Percentiles rank a stretch among this genome's conserved stretches.
These are phyloP conservation scores for Octodonta nipae DNA, from an alignment of 2,888 invertebrate species.

Conservation along the genomic window DNA sequence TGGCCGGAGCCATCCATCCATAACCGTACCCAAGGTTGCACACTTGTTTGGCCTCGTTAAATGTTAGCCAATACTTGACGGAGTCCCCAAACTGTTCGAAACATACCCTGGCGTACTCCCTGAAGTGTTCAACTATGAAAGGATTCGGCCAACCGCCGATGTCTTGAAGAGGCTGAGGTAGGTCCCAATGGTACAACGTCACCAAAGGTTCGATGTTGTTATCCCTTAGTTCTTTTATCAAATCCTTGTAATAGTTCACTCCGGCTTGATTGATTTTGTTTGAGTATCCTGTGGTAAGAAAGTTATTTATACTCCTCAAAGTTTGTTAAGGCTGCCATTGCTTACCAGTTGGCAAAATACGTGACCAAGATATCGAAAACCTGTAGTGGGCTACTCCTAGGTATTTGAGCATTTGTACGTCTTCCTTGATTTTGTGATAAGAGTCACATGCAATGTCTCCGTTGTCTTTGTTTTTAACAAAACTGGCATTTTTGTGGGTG, in stretches of 20 bases:
- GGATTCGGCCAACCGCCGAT: constrained; percentile 38
- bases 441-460: constrained; percentile 58
- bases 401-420: constrained; percentile 47
- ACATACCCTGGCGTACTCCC: constrained; percentile 40
- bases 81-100: constrained; percentile 18
- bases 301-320: no score
- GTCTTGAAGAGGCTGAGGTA: constrained; percentile 38
- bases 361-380: constrained; percentile 64
- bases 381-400: constrained; percentile 53
- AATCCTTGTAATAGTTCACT: constrained; percentile 16
- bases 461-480: constrained; percentile 42
- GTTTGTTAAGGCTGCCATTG: no score
- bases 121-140: constrained; percentile 40
- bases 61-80: constrained; percentile 39
- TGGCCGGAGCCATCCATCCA: constrained; percentile 24
- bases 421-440: constrained; percentile 51
- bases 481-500: constrained; percentile 36
- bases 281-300: constrained; percentile 42
- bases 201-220: constrained; percentile 42
- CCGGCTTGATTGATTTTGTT: constrained; percentile 37
- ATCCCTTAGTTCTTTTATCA: constrained; percentile 30
- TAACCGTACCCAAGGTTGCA: constrained; percentile 23
- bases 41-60: constrained; percentile 37
- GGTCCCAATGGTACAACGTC: constrained; percentile 43
- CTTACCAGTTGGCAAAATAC: constrained; percentile 57